Evolutionary conservation across 1,140 invertebrate species (phyloP).

Genomic region (Archivesica marissinica): DNA sequence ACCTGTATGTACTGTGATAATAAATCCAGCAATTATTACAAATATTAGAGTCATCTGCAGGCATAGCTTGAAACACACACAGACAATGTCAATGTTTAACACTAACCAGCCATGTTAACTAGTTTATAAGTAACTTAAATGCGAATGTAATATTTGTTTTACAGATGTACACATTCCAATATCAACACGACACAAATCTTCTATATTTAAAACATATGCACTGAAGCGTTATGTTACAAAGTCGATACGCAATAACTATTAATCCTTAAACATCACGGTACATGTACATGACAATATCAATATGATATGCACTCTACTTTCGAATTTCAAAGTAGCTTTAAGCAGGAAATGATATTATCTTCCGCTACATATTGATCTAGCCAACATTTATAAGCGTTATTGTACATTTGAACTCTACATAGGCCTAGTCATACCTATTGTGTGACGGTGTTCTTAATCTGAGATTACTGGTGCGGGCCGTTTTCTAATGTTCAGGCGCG

Average conservation of each 20-base stretch:
- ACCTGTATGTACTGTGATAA: neutral
- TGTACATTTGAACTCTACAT: neutral
- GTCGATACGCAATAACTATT: too few species aligned
- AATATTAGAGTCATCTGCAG: neutral
- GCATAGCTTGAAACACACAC: neutral
- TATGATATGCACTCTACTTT: too few species aligned
- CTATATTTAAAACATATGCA: neutral
- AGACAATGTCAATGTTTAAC: neutral
- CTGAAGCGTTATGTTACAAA: neutral
- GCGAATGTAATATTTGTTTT: neutral
- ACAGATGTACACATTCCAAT: conserved; percentile 16
- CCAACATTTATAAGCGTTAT: neutral
- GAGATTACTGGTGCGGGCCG: too few species aligned
- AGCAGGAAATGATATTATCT: too few species aligned
- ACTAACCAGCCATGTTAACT: neutral
- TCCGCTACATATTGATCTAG: neutral
- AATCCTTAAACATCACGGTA: too few species aligned
- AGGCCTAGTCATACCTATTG: too few species aligned
- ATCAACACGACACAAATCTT: neutral
- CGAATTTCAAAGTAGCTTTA: too few species aligned
- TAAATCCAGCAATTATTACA: neutral
- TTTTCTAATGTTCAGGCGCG: too few species aligned
- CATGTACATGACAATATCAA: too few species aligned
- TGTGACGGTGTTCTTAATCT: too few species aligned
- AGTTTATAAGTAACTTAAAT: neutral